Evolutionary conservation across 2,113 vertebrate species (phyloP).

Genomic region (Dolichallabes microphthalmus): DNA sequence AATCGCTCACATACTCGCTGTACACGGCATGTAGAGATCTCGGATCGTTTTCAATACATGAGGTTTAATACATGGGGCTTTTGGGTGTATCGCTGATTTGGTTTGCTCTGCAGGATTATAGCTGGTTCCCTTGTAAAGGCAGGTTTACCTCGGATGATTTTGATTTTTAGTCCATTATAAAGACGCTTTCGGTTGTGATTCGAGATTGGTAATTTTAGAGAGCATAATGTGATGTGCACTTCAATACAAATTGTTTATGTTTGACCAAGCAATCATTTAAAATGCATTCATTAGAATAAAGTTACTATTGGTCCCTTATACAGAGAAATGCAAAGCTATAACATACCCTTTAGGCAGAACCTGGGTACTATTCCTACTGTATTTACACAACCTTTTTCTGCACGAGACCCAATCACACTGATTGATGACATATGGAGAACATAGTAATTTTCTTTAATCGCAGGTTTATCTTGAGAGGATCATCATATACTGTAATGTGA

Average conservation of each 20-base stretch:
- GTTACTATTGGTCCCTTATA: background rate
- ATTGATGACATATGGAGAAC: background rate
- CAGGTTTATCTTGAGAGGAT: background rate
- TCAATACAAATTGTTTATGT: background rate
- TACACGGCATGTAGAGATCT: background rate
- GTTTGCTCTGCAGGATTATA: background rate
- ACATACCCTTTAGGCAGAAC: background rate
- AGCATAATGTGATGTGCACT: background rate
- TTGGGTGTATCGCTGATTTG: background rate
- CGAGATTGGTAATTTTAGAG: background rate
- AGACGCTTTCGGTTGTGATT: background rate
- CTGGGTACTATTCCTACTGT: background rate
- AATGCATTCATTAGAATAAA: background rate
- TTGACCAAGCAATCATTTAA: background rate
- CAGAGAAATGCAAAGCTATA: background rate
- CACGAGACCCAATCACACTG: background rate
- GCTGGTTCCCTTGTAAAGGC: background rate
- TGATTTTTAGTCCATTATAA: background rate
- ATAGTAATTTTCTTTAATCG: background rate
- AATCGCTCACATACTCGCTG: slow-evolving; percentile 9
- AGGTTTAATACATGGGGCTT: background rate
- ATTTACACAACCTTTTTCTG: background rate
- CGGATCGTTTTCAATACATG: background rate
- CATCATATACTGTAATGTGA: background rate
- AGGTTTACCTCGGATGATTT: background rate